Evolutionary conservation across 2,113 vertebrate genomes (phyloP).

Genomic region (Hemiscyllium ocellatum): DNA sequence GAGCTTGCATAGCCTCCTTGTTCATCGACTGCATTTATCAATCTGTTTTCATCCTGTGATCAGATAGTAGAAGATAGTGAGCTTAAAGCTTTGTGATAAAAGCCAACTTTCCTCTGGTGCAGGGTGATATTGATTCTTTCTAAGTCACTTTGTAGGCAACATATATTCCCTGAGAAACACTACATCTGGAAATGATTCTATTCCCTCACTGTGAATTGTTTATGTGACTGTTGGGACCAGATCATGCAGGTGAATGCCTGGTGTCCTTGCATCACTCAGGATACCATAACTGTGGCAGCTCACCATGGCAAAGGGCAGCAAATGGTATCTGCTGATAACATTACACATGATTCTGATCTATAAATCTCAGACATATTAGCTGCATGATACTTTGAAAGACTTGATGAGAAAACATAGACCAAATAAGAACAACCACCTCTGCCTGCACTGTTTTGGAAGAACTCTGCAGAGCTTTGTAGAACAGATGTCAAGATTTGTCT

Average conservation of each 20-base stretch:
- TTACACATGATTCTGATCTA: not conserved
- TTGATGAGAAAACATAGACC: not conserved
- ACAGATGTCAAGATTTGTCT: no score
- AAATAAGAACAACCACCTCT: not conserved
- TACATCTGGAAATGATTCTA: not conserved
- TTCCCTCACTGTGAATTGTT: not conserved
- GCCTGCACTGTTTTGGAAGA: not conserved
- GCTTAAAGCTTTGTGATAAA: not conserved
- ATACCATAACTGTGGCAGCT: not conserved
- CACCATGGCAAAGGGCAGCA: not conserved
- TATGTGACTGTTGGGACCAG: no score
- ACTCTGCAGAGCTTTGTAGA: no score
- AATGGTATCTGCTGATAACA: not conserved
- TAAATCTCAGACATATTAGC: not conserved
- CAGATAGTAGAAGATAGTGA: not conserved
- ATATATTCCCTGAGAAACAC: not conserved
- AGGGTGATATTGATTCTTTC: not conserved
- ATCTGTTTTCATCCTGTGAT: no score
- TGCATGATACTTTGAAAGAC: not conserved
- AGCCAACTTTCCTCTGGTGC: not conserved
- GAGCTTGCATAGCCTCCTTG: not conserved
- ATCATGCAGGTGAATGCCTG: not conserved
- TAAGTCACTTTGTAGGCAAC: not conserved
- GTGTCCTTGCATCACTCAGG: not conserved
- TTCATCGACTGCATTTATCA: not conserved